Conservation (phyloP, 2,797 vertebrate genomes). For the Rhabdophis nuchalis region DNA sequence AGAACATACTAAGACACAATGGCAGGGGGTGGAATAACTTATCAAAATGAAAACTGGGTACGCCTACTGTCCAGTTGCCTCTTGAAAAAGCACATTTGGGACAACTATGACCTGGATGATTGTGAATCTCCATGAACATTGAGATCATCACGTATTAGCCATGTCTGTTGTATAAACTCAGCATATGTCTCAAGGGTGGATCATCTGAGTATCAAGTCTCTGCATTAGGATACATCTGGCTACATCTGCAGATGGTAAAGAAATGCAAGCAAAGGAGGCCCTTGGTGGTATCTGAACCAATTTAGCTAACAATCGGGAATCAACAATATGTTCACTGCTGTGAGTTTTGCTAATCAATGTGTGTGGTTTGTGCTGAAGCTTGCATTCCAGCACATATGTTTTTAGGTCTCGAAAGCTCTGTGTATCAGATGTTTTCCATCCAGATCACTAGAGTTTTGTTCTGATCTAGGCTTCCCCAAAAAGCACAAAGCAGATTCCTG, state of each 20-base stretch:
- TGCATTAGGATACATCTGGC: background rate
- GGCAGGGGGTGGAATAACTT: fast-evolving
- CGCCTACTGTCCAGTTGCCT: background rate
- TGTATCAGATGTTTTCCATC: background rate
- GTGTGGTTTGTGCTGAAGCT: background rate
- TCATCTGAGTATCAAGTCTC: background rate
- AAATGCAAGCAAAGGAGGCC: background rate
- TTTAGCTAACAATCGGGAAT: background rate
- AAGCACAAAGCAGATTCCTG: too few species aligned
- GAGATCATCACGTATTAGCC: background rate
- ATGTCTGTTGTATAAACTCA: background rate
- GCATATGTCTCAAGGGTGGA: background rate
- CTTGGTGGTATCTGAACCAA: background rate
- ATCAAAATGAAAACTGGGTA: background rate
- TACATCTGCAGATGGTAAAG: background rate
- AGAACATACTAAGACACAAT: background rate
- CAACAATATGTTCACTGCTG: background rate
- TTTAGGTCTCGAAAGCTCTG: background rate
- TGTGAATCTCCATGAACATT: too few species aligned
- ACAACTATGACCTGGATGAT: too few species aligned
- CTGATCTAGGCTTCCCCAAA: too few species aligned
- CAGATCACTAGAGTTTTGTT: background rate
- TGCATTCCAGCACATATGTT: background rate
- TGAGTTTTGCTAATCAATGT: background rate
- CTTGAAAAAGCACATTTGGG: too few species aligned